These are phyloP conservation scores for Sinocyclocheilus anophthalmus DNA, from an alignment of 2,113 vertebrate species.

Conservation along the genomic window DNA sequence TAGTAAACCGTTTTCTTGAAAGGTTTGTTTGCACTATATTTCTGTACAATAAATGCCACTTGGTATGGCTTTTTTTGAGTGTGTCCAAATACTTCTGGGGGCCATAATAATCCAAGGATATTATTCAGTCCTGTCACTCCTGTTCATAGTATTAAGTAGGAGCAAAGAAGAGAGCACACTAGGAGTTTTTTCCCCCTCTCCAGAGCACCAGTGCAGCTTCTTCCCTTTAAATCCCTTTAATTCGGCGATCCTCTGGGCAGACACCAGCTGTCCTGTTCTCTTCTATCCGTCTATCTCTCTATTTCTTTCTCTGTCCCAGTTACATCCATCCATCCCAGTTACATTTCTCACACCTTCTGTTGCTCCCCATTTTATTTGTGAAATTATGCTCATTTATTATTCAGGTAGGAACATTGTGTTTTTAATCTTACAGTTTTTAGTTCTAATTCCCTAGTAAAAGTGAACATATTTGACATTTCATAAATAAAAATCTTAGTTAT, in stretches of 20 bases:
- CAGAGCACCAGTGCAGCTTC: constrained; percentile 30
- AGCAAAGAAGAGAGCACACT: constrained; percentile 15
- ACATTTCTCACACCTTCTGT: neutral
- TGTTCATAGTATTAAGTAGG: neutral
- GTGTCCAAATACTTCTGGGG: neutral
- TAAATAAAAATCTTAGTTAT: constrained; percentile 8
- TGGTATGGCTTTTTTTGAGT: neutral
- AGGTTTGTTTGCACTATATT: neutral
- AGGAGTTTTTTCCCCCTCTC: constrained; percentile 22
- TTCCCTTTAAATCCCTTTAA: constrained; percentile 62
- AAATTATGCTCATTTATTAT: neutral
- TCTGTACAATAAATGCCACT: neutral
- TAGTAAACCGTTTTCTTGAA: neutral
- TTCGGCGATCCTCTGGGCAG: constrained; percentile 71
- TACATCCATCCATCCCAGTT: neutral
- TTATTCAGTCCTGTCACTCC: neutral
- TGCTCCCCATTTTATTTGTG: neutral
- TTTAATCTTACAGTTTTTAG: neutral
- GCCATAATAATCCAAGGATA: neutral
- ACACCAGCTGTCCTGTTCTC: constrained; percentile 72
- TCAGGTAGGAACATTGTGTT: neutral
- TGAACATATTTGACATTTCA: constrained; percentile 15
- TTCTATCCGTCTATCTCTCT: constrained; percentile 55
- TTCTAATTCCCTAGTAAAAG: neutral
- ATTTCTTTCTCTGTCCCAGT: constrained; percentile 21